phyloP scores from a whole-genome alignment of 2,797 vertebrate species.

The Urosaurus nigricauda region DNA sequence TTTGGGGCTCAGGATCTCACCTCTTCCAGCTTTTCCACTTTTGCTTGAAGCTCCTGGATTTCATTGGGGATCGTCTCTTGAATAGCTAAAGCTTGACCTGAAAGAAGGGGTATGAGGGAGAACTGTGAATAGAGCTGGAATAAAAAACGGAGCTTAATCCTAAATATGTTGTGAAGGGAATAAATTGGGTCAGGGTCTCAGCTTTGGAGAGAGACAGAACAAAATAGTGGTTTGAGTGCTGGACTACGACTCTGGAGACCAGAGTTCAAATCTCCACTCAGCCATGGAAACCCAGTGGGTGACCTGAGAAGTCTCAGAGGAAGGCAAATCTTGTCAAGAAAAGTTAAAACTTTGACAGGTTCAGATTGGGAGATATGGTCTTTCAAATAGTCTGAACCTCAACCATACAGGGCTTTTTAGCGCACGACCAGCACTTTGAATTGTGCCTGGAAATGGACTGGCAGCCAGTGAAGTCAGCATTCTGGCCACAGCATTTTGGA shows the following conservation, averaged over 20 bases:
- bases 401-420: no score
- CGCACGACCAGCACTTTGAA: no score
- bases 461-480: no score
- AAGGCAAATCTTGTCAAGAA: no score
- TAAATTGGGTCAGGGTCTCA: not conserved
- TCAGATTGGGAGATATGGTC: no score
- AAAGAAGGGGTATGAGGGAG: not conserved
- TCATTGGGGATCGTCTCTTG: conserved; percentile 45
- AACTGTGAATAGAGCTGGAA: not conserved
- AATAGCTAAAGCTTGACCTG: conserved; percentile 51
- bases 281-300: no score
- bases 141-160: not conserved
- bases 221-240: not conserved
- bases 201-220: not conserved
- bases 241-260: not conserved
- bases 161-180: not conserved
- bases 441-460: no score
- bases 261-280: no score
- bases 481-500: no score
- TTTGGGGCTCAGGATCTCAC: conserved; percentile 35
- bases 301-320: no score
- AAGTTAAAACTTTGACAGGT: no score
- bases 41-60: conserved; percentile 50
- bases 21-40: conserved; percentile 70
- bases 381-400: no score